Conservation (phyloP, 2,888 invertebrate species). For the Mechanitis mazaeus region DNA sequence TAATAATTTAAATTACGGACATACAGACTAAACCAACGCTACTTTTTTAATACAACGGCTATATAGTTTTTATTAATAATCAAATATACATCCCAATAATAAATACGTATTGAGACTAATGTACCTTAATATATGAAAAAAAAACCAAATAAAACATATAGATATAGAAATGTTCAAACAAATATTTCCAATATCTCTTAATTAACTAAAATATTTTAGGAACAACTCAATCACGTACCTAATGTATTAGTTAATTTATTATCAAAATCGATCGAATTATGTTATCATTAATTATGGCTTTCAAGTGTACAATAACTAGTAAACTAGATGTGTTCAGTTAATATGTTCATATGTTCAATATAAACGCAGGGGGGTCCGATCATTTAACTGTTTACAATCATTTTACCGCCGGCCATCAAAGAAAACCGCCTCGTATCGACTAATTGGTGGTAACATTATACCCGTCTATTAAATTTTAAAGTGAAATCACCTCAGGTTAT, state of each 20-base stretch:
- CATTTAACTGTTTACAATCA: conserved; percentile 67
- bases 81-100: no score
- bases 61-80: no score
- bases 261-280: conserved; percentile 30
- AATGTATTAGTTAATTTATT: conserved; percentile 32
- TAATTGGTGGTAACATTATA: conserved; percentile 71
- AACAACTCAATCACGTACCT: conserved; percentile 22
- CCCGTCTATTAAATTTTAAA: conserved; percentile 36
- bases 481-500: conserved; percentile 25
- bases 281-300: conserved; percentile 25
- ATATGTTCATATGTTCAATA: conserved; percentile 19
- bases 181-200: conserved; percentile 7
- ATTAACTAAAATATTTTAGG: conserved; percentile 14
- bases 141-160: no score
- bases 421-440: conserved; percentile 52
- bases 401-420: conserved; percentile 57
- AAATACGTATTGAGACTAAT: no score
- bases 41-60: no score
- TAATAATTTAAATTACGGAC: no score
- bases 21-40: no score
- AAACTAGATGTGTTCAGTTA: conserved; percentile 17
- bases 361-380: conserved; percentile 58
- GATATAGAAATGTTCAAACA: no score
- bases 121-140: no score
- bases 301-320: conserved; percentile 23